Evolutionary conservation across 2,113 vertebrate genomes (phyloP).

Genomic region (Lophius piscatorius): DNA sequence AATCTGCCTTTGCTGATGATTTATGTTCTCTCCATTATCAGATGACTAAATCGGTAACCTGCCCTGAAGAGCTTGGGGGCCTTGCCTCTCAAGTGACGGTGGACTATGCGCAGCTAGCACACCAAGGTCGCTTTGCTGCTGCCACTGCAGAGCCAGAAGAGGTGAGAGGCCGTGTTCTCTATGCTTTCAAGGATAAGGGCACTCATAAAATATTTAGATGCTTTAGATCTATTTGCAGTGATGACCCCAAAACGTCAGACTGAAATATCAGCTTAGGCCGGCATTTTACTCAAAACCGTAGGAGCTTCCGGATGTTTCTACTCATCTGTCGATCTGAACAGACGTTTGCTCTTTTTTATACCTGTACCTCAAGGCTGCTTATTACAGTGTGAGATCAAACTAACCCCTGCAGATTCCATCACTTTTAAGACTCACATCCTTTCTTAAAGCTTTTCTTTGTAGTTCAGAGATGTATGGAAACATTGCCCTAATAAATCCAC

Average conservation of each 20-base stretch:
- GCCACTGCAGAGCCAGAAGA: constrained; percentile 95
- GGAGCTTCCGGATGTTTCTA: constrained; percentile 13
- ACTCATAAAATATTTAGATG: constrained; percentile 4
- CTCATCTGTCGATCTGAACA: constrained; percentile 29
- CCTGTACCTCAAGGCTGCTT: constrained; percentile 22
- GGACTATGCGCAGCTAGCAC: constrained; percentile 96
- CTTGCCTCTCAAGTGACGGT: constrained; percentile 97
- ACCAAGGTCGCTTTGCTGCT: constrained; percentile 94
- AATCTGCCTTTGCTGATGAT: constrained; percentile 21
- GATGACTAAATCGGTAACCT: constrained; percentile 99
- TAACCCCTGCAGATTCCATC: constrained; percentile 24
- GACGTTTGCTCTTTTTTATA: constrained; percentile 44
- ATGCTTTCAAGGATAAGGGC: background rate
- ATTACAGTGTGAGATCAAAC: constrained; percentile 45
- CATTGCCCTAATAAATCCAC: constrained; percentile 51
- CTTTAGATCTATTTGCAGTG: constrained; percentile 8
- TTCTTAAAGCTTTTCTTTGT: constrained; percentile 29
- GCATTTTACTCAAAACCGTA: constrained; percentile 21
- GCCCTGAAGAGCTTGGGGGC: constrained; percentile 95
- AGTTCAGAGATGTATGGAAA: constrained; percentile 44
- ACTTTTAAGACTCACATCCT: constrained; percentile 23
- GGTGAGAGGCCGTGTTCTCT: constrained; percentile 74
- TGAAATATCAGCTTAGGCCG: constrained; percentile 21
- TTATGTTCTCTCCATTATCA: constrained; percentile 69
- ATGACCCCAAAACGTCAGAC: constrained; percentile 14